phyloP scores from a whole-genome alignment of 2,797 vertebrate genomes.

The Myioborus melanocephalus region DNA sequence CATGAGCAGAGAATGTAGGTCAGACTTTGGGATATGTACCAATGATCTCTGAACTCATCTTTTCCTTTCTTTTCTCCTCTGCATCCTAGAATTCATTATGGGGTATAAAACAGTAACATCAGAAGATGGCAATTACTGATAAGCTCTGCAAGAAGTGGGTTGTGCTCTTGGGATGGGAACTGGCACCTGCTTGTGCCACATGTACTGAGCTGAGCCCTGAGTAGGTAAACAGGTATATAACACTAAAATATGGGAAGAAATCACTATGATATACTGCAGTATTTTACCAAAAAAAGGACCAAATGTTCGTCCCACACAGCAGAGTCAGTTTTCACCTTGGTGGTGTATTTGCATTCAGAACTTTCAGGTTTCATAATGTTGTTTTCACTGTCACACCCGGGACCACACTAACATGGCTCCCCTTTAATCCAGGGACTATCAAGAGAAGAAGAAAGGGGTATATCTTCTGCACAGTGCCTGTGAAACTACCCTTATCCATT shows the following conservation, averaged over 20 bases:
- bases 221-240: neutral
- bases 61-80: neutral
- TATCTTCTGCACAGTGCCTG: constrained; percentile 4
- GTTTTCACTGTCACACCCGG: neutral
- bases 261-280: neutral
- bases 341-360: neutral
- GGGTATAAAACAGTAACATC: neutral
- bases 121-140: neutral
- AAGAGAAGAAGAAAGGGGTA: neutral
- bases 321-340: neutral
- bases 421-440: neutral
- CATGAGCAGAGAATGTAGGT: neutral
- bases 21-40: neutral
- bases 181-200: neutral
- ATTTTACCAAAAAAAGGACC: neutral
- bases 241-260: neutral
- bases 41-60: neutral
- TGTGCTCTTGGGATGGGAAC: neutral
- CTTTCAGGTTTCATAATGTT: neutral
- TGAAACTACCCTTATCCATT: constrained; percentile 69
- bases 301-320: neutral
- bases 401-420: neutral
- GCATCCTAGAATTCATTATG: neutral
- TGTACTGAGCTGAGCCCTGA: fast-evolving
- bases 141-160: neutral